Evolutionary conservation across 2,113 vertebrate species (phyloP), one percentile per base, ranked within the genome.

Genomic region (Cebus imitator): DNA sequence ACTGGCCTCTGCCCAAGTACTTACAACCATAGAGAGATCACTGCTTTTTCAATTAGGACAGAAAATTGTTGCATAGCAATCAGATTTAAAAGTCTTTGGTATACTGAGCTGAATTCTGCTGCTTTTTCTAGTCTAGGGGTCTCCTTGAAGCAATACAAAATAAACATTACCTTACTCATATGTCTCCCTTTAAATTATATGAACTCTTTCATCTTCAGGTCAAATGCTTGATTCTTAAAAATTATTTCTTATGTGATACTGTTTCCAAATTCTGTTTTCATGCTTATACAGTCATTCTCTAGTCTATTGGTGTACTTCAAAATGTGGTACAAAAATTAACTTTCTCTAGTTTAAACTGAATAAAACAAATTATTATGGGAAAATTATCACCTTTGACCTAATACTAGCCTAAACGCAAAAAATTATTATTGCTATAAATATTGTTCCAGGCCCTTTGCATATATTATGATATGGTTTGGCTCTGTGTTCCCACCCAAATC

Each of bases 141-240:
- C 82, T 89, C 91, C 88, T 96, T 91, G 82, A 57, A 94, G 32
- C 37, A 94, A 91, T 61, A 84, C 75, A 92, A 94, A 97, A 78
- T 81, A 89, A 92, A 84, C 64, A 81, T 37, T 87, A 64, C 50
- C n/a, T n/a, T 10, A 92, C 58, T 80, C 37, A 48, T 40, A 84
- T 66, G 88, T 50, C 57, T 96, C 75, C n/a, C 64, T 87, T 84
- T 91, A 87, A 95, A 90, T 96, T 50, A 66, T 25, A 72, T 72
- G 76, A 94, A 93, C 25, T 35, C 45, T 96, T 87, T 88, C 95
- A 78, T 75, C 37, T 90, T 91, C 52, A 89, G 72, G 70, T 91
- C 52, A 95, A 85, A 78, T 48, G 52, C 66, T 70, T 96, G 91
- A 89, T 81, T 81, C 45, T 58, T 88, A 68, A 85, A 64, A 94